Evolutionary conservation across 1,140 invertebrate genomes (phyloP).

Genomic region (Drosophila pseudoananassae): DNA sequence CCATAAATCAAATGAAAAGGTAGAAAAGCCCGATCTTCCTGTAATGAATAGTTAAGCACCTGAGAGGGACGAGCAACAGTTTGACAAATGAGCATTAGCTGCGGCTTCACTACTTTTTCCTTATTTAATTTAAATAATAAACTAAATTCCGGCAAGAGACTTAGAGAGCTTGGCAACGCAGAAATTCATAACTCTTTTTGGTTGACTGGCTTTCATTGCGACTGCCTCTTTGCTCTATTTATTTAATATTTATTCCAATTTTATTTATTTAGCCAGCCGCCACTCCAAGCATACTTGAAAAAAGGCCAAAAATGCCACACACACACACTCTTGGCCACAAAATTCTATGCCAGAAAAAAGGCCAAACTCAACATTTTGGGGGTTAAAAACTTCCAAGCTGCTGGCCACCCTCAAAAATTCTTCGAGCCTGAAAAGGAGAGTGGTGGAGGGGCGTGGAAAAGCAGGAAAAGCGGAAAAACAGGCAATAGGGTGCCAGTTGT

Average conservation of each 20-base stretch:
- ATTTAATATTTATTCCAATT: conserved; percentile 80
- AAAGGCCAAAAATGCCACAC: conserved; percentile 18
- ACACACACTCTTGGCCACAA: conserved; percentile 5
- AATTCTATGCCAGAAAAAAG: conserved; percentile 32
- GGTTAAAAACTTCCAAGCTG: conserved; percentile 19
- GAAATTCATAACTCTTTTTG: conserved; percentile 50
- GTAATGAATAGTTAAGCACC: conserved; percentile 54
- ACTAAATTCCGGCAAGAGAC: background rate
- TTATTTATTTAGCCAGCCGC: conserved; percentile 67
- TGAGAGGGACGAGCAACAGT: conserved; percentile 24
- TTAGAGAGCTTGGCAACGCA: conserved; percentile 11
- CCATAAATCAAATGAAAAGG: conserved; percentile 69
- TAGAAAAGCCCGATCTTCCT: conserved; percentile 33
- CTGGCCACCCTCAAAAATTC: conserved; percentile 17
- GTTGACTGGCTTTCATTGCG: conserved; percentile 37
- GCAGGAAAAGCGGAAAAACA: conserved; percentile 35
- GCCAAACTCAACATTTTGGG: conserved; percentile 23
- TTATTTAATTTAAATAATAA: background rate
- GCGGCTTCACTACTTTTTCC: background rate
- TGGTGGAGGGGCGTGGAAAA: background rate
- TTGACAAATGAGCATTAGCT: conserved; percentile 15
- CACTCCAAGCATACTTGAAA: conserved; percentile 30
- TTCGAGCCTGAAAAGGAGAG: background rate
- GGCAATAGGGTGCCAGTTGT: conserved; percentile 23
- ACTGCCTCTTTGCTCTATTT: conserved; percentile 58